Conservation (phyloP, 53 echinoderm and acorn worm genomes). For the Henricia sp. region DNA sequence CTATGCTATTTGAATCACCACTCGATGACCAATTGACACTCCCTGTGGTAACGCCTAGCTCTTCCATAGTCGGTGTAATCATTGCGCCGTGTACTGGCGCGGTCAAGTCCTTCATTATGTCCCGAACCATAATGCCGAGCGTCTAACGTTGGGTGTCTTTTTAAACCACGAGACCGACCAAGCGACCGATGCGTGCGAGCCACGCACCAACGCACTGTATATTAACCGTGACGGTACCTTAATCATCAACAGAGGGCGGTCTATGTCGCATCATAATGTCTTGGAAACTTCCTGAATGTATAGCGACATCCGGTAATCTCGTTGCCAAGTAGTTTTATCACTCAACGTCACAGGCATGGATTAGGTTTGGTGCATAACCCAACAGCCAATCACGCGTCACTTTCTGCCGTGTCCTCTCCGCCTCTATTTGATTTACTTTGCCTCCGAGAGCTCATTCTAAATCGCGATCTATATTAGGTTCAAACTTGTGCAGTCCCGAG, state of each 20-base stretch:
- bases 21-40: neutral
- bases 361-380: too few species aligned
- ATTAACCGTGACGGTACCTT: neutral
- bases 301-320: neutral
- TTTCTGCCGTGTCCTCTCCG: too few species aligned
- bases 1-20: neutral
- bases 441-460: too few species aligned
- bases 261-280: slow-evolving; percentile 32
- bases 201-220: neutral
- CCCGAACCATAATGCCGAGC: neutral
- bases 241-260: slow-evolving; percentile 51
- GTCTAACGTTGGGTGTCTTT: neutral
- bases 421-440: too few species aligned
- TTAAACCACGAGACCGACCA: neutral
- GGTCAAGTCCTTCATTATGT: neutral
- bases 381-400: too few species aligned
- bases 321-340: neutral
- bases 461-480: too few species aligned
- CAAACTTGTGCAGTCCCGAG: too few species aligned
- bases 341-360: too few species aligned
- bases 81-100: neutral
- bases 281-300: neutral
- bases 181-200: slow-evolving; percentile 1
- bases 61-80: neutral
- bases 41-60: neutral